Evolutionary conservation across 2,888 invertebrate genomes (phyloP).

Genomic region (Clostera curtula): DNA sequence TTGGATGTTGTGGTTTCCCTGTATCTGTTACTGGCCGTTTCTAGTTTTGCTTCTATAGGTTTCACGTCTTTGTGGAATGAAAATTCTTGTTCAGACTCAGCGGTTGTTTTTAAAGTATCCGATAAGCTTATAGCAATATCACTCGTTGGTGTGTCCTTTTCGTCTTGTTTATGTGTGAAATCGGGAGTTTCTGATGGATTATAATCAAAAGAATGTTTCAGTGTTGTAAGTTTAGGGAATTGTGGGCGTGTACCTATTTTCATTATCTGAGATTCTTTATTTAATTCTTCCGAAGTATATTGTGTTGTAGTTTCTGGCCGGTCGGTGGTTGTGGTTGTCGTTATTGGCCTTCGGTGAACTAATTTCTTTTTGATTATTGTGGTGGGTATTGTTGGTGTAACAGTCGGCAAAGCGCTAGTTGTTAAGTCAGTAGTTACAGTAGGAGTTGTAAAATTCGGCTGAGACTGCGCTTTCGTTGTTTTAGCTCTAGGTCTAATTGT

Average conservation of each 20-base stretch:
- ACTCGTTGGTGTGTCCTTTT: constrained; percentile 70
- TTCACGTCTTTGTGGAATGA: constrained; percentile 63
- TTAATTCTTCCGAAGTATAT: constrained; percentile 36
- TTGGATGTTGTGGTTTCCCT: constrained; percentile 41
- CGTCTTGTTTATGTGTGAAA: constrained; percentile 67
- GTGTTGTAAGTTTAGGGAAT: constrained; percentile 38
- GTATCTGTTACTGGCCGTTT: constrained; percentile 27
- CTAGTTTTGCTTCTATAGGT: constrained; percentile 58
- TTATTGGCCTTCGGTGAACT: constrained; percentile 45
- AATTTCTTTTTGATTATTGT: constrained; percentile 59
- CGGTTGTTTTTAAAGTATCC: constrained; percentile 41
- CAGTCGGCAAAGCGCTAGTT: constrained; percentile 63
- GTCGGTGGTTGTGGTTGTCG: constrained; percentile 44
- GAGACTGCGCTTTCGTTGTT: constrained; percentile 38
- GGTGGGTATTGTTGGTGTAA: constrained; percentile 59
- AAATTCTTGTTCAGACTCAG: constrained; percentile 43
- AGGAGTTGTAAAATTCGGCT: constrained; percentile 54
- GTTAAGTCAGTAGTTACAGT: constrained; percentile 60
- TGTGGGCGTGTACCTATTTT: constrained; percentile 61
- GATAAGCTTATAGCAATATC: constrained; percentile 56
- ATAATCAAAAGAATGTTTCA: constrained; percentile 38
- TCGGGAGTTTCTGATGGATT: constrained; percentile 50
- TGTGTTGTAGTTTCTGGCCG: constrained; percentile 54
- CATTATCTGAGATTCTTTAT: constrained; percentile 66
- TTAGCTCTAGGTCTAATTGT: constrained; percentile 55